Conservation (phyloP, 2,888 invertebrate species). For the Sinohyriopsis cumingii region DNA sequence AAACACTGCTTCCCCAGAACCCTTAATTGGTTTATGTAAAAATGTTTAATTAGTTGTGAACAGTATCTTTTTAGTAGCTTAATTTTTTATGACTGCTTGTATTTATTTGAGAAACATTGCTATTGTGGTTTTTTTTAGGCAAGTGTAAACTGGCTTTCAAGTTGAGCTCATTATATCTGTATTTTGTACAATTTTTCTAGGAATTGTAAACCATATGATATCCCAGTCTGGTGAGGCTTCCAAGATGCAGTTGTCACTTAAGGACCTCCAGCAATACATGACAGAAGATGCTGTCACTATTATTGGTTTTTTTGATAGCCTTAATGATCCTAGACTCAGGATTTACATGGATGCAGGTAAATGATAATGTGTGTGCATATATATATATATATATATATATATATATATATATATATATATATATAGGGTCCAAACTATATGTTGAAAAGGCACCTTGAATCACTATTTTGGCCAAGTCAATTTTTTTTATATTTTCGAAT, state of each 20-base stretch:
- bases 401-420: background rate
- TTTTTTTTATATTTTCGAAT: no score
- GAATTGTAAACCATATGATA: slow-evolving; percentile 75
- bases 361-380: background rate
- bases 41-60: no score
- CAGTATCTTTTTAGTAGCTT: no score
- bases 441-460: background rate
- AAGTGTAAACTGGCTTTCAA: background rate
- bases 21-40: no score
- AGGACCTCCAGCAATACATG: slow-evolving; percentile 70
- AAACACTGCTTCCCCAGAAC: no score
- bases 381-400: background rate
- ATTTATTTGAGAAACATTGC: no score
- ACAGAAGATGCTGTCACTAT: slow-evolving; percentile 73
- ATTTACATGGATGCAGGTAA: slow-evolving; percentile 73
- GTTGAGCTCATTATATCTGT: background rate
- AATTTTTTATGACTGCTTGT: no score
- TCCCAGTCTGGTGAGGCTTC: slow-evolving; percentile 73
- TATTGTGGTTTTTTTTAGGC: no score
- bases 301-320: slow-evolving; percentile 75
- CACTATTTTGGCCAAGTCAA: no score
- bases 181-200: slow-evolving; percentile 48
- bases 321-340: slow-evolving; percentile 69
- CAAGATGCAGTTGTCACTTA: slow-evolving; percentile 58
- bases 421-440: no score